phyloP scores from a whole-genome alignment of 1,140 invertebrate genomes.

The Sipha flava region DNA sequence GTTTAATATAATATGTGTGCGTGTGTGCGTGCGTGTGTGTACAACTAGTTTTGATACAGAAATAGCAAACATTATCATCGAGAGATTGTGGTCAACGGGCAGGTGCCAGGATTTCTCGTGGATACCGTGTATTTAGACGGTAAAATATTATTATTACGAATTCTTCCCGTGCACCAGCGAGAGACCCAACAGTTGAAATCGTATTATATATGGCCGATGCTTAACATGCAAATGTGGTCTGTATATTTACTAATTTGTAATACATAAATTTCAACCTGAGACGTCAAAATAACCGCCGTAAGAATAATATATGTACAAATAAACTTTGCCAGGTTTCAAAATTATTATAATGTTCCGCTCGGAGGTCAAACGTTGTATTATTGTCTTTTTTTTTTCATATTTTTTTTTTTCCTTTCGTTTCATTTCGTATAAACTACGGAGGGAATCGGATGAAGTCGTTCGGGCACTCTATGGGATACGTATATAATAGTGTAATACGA shows the following conservation, averaged over 20 bases:
- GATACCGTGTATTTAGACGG: too few species aligned
- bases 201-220: not conserved
- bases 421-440: too few species aligned
- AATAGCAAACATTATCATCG: too few species aligned
- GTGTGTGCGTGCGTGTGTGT: too few species aligned
- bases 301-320: not conserved
- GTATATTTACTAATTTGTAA: constrained; percentile 5
- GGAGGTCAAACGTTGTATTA: not conserved
- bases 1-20: not conserved
- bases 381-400: not conserved
- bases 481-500: not conserved
- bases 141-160: too few species aligned
- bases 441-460: not conserved
- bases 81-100: too few species aligned
- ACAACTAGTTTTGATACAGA: too few species aligned
- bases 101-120: too few species aligned
- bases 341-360: constrained; percentile 11
- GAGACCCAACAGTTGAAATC: not conserved
- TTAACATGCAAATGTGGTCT: not conserved
- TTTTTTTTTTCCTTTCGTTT: not conserved
- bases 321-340: not conserved
- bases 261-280: not conserved
- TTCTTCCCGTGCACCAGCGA: not conserved
- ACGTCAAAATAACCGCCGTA: not conserved
- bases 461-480: not conserved